Evolutionary conservation across 1,140 invertebrate species (phyloP), one percentile per base, ranked within the genome.

Genomic region (Rhynchophorus ferrugineus): DNA sequence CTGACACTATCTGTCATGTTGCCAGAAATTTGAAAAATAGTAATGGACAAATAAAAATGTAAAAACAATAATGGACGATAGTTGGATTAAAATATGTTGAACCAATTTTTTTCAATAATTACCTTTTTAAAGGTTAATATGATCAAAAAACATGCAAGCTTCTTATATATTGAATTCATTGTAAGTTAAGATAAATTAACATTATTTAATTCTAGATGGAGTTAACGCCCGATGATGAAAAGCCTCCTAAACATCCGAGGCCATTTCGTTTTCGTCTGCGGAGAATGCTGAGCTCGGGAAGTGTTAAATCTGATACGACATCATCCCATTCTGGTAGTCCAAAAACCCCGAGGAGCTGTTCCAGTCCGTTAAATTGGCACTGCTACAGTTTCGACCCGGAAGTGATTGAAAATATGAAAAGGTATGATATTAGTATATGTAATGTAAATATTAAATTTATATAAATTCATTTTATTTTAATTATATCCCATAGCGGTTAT

Each of bases 291-390:
- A 29, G 24, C 11, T 6, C 5, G 5, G 24, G 24, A 6, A 29
- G 24, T 29, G 24, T 29, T 29, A 29, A 29, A 29, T 29, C 5
- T 11, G 24, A 29, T 29, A 29, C 24, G n/a, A n/a, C n/a, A 6
- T 29, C 24, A 11, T 11, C 24, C 11, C 5, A 11, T 29, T 29
- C 24, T 5, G 33, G 20, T 16, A 52, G 49, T 19, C 49, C 49
- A 13, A 21, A 14, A 9, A 14, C n/a, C 18, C 41, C 43, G 16
- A 50, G 42, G 6, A 13, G 16, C 13, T 5, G 13, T 6, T 38
- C 36, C 11, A 29, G 24, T 43, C 17, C 20, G 18, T 11, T n/a
- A 18, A 19, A 38, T 13, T 19, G 37, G 5, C 13, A 19, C 13
- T 14, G 18, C 13, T 38, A 19, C 13, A 38, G 41, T 43, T 9